These are phyloP conservation scores for Poliocrania exsul DNA, from an alignment of 2,797 vertebrate genomes.

Conservation along the genomic window DNA sequence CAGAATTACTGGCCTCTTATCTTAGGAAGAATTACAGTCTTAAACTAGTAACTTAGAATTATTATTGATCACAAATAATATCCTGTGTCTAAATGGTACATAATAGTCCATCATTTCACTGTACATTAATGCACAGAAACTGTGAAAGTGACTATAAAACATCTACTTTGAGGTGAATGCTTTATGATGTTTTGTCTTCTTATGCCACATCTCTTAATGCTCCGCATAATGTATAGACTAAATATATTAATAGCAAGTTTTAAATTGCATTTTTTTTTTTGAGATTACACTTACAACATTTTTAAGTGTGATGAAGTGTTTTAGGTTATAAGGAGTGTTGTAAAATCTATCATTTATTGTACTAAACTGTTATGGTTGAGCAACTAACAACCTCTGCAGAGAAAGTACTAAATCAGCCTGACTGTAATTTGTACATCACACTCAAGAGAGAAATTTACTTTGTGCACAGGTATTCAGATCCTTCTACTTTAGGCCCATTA, in stretches of 20 bases:
- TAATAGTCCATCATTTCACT: conserved; percentile 31
- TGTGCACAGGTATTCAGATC: conserved; percentile 7
- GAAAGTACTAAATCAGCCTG: conserved; percentile 16
- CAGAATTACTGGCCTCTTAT: neutral
- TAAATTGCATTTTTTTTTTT: conserved; percentile 63
- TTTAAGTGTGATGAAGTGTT: conserved; percentile 71
- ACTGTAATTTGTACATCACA: conserved; percentile 22
- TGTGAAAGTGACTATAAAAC: conserved; percentile 54
- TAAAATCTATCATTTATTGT: conserved; percentile 74
- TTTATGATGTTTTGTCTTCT: conserved; percentile 31
- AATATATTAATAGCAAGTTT: conserved; percentile 71
- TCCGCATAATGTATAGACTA: conserved; percentile 57
- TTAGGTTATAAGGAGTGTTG: conserved; percentile 63
- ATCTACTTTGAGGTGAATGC: conserved; percentile 15
- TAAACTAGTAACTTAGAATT: conserved; percentile 33
- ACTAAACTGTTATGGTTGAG: conserved; percentile 69
- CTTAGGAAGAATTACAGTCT: neutral
- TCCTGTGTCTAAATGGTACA: conserved; percentile 39
- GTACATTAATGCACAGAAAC: neutral
- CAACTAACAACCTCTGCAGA: conserved; percentile 54
- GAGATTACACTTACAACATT: conserved; percentile 70
- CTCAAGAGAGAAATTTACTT: conserved; percentile 42
- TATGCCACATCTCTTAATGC: conserved; percentile 47
- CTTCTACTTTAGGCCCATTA: conserved; percentile 13
- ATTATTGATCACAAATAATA: conserved; percentile 66